Evolutionary conservation across 1,140 invertebrate genomes (phyloP), one percentile per base, ranked within the genome.

Genomic region (Subanguina moxae): DNA sequence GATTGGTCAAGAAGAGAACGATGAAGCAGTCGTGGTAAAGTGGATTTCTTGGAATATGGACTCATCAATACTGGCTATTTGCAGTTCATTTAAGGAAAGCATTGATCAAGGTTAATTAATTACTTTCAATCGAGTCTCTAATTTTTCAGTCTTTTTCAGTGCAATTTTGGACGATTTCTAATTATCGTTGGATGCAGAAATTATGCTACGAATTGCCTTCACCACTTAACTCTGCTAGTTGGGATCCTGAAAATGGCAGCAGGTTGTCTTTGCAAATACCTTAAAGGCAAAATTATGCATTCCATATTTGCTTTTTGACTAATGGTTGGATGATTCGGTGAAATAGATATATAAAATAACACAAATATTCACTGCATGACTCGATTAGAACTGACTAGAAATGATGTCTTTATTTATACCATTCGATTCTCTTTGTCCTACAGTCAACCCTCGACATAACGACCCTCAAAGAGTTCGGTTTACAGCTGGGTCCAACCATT

Each of bases 121-220:
- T 56, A 11, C 23, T 57, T 68, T 15, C 1, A 13, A 30, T 45
- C 13, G 27, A 66, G 32, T 8, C 21, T n/a, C 21, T 25, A 64
- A 52, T 48, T 52, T 17, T 27, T 42, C 15, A n/a, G n/a, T n/a
- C 19, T 32, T 57, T 70, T 61, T 65, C 74, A 78, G 78, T 94
- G 42, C 87, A 92, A 75, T 80, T 94, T 0, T 94, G 89, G 85
- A 90, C 89, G 7, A 86, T 88, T 57, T 87, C 87, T 25, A 94
- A 94, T 85, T 93, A 91, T 79, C 89, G 93, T 79, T 94, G 91
- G 91, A 93, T 93, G 83, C 82, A 90, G 15, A 94, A 94, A 80
- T 89, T 92, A 78, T 23, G 32, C 3, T 45, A 64, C 17, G 23
- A 64, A 1, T 65, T 71, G 8, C n/a, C 13, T n/a, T 17, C 38